Percentiles rank a stretch among this genome's conserved stretches.
Evolutionary conservation across 2,888 invertebrate genomes (phyloP).

Genomic region (Orthosia gracilis): DNA sequence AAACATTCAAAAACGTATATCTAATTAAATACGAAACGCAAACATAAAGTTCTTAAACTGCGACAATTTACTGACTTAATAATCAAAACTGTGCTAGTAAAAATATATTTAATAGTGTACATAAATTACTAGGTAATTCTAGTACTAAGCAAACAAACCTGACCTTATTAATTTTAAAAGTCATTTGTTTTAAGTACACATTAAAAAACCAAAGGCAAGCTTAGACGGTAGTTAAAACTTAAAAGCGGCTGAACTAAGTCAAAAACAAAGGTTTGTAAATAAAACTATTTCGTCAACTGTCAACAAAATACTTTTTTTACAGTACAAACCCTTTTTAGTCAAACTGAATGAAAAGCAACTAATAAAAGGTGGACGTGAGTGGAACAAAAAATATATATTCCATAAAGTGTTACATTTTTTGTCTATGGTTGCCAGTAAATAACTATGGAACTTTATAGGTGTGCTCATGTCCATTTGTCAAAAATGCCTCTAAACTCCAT

Average conservation of each 20-base stretch:
- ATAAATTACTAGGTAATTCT: no score
- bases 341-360: no score
- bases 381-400: no score
- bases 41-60: background rate
- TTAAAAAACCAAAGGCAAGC: background rate
- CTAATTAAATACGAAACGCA: background rate
- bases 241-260: background rate
- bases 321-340: background rate
- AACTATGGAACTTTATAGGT: no score
- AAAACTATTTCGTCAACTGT: background rate
- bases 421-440: no score
- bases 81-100: background rate
- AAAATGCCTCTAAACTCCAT: no score
- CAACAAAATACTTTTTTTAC: background rate
- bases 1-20: background rate
- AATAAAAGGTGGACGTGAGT: no score
- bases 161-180: constrained; percentile 13
- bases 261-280: constrained; percentile 11
- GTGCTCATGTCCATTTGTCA: no score
- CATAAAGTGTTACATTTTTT: no score
- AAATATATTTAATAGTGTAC: background rate
- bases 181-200: constrained; percentile 23
- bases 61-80: background rate
- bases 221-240: background rate
- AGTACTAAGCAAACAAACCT: constrained; percentile 1